phyloP scores from a whole-genome alignment of 2,888 invertebrate species.

The Rhorus exstirpatorius region DNA sequence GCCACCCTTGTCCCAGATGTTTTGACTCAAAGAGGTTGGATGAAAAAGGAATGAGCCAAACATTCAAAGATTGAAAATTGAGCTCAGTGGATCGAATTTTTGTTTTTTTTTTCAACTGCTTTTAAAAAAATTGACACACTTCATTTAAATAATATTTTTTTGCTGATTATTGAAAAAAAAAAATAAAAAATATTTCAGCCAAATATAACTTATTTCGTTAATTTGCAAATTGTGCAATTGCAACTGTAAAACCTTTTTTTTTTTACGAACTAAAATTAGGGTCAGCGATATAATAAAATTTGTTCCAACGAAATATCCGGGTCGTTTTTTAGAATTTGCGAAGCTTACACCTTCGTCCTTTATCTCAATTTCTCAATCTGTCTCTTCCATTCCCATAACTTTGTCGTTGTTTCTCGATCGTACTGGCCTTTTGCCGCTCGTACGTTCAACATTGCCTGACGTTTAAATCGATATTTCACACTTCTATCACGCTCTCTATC shows the following conservation, averaged over 20 bases:
- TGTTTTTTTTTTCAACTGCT: no score
- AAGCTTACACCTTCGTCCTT: neutral
- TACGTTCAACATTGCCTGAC: slow-evolving; percentile 20
- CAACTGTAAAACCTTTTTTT: neutral
- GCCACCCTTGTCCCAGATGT: neutral
- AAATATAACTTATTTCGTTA: neutral
- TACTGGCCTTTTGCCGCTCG: neutral
- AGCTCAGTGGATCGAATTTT: no score
- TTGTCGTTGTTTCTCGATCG: slow-evolving; percentile 8
- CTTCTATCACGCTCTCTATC: neutral
- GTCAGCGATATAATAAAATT: no score
- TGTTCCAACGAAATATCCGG: no score
- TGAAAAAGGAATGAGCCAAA: neutral
- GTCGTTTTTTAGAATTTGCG: neutral
- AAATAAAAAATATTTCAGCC: neutral
- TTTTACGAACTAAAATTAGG: neutral
- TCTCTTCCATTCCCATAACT: neutral
- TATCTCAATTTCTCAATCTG: slow-evolving; percentile 14
- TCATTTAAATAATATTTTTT: no score
- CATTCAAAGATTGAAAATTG: neutral
- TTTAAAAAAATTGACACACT: no score
- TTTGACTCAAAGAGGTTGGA: neutral
- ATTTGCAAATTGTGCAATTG: neutral
- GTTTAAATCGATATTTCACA: slow-evolving; percentile 40
- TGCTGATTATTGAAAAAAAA: neutral